Conservation (phyloP, 2,888 invertebrate species). For the Eumacrocentrus americanus region DNA sequence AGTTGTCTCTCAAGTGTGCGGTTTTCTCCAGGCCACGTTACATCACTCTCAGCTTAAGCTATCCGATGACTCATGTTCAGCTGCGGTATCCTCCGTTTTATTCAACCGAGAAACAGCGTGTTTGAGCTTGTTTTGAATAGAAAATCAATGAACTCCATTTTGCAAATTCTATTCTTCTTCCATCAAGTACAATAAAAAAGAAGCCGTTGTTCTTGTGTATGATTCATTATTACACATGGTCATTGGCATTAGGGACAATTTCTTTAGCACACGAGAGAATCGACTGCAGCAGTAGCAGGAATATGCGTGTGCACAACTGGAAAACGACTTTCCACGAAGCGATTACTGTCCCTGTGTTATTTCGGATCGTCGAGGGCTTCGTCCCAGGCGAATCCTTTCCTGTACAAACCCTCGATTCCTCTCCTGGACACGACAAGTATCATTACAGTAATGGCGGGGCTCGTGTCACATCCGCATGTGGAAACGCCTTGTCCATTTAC, state of each 20-base stretch:
- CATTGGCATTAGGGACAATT: background rate
- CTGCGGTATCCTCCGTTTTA: background rate
- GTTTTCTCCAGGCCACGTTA: background rate
- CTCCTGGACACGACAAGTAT: conserved; percentile 36
- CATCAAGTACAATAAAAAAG: background rate
- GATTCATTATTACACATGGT: background rate
- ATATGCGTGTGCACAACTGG: conserved; percentile 37
- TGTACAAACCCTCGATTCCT: background rate
- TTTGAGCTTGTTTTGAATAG: background rate
- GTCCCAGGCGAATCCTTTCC: background rate
- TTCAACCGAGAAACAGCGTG: background rate
- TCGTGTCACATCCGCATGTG: conserved; percentile 17
- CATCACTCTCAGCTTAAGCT: background rate
- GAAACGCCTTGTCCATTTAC: conserved; percentile 1
- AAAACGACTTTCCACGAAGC: conserved; percentile 53
- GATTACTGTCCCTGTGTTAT: conserved; percentile 49
- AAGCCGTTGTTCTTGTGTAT: too few relatives aligned
- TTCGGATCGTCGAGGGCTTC: conserved; percentile 34
- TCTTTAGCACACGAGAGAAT: background rate
- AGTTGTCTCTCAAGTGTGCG: too few relatives aligned
- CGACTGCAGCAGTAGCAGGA: too few relatives aligned
- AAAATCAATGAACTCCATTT: background rate
- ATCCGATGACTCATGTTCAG: background rate
- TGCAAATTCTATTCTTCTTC: background rate
- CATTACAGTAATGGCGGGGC: conserved; percentile 42